phyloP scores from a whole-genome alignment of 1,140 invertebrate species.

The Cydia strobilella region DNA sequence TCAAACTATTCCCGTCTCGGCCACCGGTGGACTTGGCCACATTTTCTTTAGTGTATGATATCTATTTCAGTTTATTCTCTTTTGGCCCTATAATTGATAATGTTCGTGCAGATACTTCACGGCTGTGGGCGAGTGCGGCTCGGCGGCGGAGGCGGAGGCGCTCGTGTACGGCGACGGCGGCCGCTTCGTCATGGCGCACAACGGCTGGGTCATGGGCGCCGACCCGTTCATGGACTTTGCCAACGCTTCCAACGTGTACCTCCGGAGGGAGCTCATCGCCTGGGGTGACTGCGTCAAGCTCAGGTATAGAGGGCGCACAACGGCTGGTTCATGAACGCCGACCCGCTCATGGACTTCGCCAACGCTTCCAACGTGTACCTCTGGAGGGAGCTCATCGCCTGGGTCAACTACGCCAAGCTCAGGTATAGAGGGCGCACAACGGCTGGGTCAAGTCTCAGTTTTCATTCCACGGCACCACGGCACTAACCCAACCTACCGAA shows the following conservation, averaged over 20 bases:
- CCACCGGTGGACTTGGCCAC: no score
- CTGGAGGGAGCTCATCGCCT: no score
- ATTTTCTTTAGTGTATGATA: no score
- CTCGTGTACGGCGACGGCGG: slow-evolving; percentile 84
- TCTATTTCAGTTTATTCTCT: no score
- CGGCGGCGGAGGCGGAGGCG: slow-evolving; percentile 84
- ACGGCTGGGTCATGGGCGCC: slow-evolving; percentile 99
- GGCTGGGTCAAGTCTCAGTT: no score
- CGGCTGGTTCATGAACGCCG: neutral
- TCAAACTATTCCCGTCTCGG: no score
- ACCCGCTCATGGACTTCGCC: no score
- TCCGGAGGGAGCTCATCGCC: slow-evolving; percentile 95
- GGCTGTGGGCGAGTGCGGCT: slow-evolving; percentile 85
- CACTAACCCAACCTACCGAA: no score
- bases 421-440: no score
- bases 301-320: slow-evolving; percentile 71
- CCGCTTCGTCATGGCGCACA: slow-evolving; percentile 96
- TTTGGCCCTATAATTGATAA: neutral
- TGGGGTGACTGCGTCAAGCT: slow-evolving; percentile 99
- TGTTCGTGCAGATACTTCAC: slow-evolving; percentile 86
- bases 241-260: slow-evolving; percentile 86
- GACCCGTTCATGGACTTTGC: slow-evolving; percentile 98
- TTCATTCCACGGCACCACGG: no score
- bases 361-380: no score
- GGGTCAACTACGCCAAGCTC: no score